A percentile compares a stretch with the other conserved stretches of the same genome.
Conservation (phyloP, 2,113 vertebrate species). For the Psittacus erithacus region DNA sequence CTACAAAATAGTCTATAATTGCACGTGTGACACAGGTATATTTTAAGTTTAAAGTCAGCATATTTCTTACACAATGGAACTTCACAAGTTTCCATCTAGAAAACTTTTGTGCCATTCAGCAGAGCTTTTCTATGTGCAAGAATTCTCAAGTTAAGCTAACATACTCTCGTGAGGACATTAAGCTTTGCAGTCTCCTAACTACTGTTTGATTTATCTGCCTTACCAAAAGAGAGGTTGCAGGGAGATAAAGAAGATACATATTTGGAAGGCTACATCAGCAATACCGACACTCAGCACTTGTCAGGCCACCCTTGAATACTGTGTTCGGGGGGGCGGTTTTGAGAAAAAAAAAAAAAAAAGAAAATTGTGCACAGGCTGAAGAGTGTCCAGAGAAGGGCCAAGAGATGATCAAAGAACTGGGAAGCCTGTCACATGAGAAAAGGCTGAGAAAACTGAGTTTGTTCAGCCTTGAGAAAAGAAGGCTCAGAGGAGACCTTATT, state of each 20-base stretch:
- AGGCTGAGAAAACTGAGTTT: neutral
- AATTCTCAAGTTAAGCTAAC: neutral
- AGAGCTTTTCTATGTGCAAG: neutral
- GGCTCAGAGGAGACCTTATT: neutral
- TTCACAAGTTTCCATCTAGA: neutral
- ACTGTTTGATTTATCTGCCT: neutral
- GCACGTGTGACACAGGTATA: fast-evolving
- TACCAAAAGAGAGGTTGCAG: neutral
- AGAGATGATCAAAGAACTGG: neutral
- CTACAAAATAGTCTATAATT: neutral
- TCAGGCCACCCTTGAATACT: neutral
- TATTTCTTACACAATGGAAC: neutral
- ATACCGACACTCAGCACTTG: neutral
- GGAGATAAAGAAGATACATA: neutral
- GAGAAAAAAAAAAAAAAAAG: neutral
- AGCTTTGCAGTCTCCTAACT: neutral
- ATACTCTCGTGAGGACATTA: neutral
- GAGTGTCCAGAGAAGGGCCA: neutral
- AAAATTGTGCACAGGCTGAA: neutral
- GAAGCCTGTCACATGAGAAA: neutral
- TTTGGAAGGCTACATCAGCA: neutral
- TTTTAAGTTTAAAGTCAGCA: neutral
- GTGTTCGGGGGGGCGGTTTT: neutral
- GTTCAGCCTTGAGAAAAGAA: neutral
- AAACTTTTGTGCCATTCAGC: neutral